These are phyloP conservation scores for Triplophysa yarkandensis DNA, from an alignment of 2,797 vertebrate species.

Conservation along the genomic window DNA sequence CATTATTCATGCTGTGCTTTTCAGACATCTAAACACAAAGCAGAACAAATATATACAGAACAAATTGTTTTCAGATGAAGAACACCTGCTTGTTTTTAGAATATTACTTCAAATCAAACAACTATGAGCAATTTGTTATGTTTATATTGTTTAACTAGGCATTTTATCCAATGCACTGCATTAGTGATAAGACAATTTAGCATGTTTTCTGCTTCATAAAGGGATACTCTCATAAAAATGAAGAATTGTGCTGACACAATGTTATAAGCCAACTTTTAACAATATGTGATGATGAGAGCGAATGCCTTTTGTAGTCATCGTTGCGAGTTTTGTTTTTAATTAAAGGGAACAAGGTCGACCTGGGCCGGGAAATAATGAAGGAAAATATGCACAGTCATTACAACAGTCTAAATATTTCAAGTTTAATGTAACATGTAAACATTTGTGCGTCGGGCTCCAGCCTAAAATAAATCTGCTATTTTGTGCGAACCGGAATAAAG, in stretches of 20 bases:
- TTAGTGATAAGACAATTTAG: background rate
- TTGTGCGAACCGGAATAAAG: background rate
- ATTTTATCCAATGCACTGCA: background rate
- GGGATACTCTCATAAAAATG: background rate
- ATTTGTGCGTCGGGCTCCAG: background rate
- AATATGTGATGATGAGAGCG: slow-evolving; percentile 7
- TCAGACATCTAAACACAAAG: slow-evolving; percentile 11
- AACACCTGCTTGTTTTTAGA: slow-evolving; percentile 23
- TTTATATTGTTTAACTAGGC: background rate
- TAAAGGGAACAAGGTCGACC: background rate
- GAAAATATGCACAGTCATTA: background rate
- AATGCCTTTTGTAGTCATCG: background rate
- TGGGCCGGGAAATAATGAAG: background rate
- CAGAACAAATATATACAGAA: slow-evolving; percentile 26
- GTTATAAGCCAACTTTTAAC: slow-evolving; percentile 3
- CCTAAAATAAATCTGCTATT: background rate
- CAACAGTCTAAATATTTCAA: background rate
- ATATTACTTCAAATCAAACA: slow-evolving; percentile 4
- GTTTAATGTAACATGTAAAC: background rate
- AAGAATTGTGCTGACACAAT: slow-evolving; percentile 8
- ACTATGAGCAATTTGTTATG: background rate
- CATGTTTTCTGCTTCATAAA: background rate
- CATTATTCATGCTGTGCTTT: slow-evolving; percentile 6
- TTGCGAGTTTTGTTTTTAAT: slow-evolving; percentile 18
- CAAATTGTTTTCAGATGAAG: slow-evolving; percentile 21